These are phyloP conservation scores for Gnatocerus cornutus DNA, from an alignment of 2,888 invertebrate genomes.

Conservation along the genomic window DNA sequence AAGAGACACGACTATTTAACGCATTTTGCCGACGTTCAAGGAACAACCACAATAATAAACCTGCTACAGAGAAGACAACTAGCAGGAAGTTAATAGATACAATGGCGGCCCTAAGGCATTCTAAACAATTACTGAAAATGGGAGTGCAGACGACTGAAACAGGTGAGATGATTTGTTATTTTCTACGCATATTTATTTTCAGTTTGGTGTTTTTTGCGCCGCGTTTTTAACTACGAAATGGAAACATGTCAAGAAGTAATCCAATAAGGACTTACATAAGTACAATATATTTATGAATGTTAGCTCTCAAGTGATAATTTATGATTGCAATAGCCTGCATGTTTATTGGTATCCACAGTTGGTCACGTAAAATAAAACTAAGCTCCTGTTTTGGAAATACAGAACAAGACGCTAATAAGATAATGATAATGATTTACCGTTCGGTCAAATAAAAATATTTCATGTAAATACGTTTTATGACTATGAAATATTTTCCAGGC, in stretches of 20 bases:
- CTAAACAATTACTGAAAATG: conserved; percentile 39
- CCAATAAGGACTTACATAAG: conserved; percentile 7
- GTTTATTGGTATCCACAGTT: not conserved
- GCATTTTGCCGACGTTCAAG: conserved; percentile 37
- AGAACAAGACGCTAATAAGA: no score
- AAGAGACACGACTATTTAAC: conserved; percentile 41
- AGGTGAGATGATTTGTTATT: conserved; percentile 34
- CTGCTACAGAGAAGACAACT: conserved; percentile 40
- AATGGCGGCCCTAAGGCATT: conserved; percentile 36
- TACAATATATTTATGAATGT: not conserved
- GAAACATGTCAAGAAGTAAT: conserved; percentile 5
- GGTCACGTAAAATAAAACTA: not conserved
- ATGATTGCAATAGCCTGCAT: not conserved
- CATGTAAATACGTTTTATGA: no score
- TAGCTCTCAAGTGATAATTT: conserved; percentile 2
- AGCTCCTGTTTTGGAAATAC: no score
- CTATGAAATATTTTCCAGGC: no score
- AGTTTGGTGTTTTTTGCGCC: conserved; percentile 2
- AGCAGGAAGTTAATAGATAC: conserved; percentile 42
- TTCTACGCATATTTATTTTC: conserved; percentile 3
- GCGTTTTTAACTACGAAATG: not conserved
- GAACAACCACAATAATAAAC: conserved; percentile 39
- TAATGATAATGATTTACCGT: no score
- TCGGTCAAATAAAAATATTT: no score
- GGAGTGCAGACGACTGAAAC: conserved; percentile 34